Evolutionary conservation across 2,113 vertebrate genomes (phyloP).

Genomic region (Marcusenius ussheri): DNA sequence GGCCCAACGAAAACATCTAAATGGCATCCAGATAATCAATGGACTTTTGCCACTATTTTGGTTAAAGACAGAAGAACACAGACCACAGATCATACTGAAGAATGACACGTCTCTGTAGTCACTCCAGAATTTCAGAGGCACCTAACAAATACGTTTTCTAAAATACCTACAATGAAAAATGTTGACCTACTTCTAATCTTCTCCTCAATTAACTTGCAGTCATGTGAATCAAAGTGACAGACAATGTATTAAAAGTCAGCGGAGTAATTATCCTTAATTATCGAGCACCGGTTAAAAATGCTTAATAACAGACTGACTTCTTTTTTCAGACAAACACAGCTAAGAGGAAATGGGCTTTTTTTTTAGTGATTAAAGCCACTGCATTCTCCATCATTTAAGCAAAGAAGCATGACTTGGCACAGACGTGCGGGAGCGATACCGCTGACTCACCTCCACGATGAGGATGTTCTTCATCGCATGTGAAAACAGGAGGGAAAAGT

Average conservation of each 20-base stretch:
- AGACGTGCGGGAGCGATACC: constrained; percentile 1
- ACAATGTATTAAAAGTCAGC: not conserved
- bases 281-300: not conserved
- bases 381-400: not conserved
- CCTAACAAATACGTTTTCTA: not conserved
- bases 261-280: not conserved
- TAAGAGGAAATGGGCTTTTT: not conserved
- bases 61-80: not conserved
- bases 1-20: not conserved
- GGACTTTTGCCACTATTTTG: not conserved
- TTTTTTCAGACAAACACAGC: not conserved
- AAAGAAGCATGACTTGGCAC: too few relatives aligned
- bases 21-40: not conserved
- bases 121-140: not conserved
- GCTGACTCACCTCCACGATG: constrained; percentile 84
- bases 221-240: constrained; percentile 7
- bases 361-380: not conserved
- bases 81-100: not conserved
- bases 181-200: not conserved
- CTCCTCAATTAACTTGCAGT: not conserved
- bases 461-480: constrained; percentile 77
- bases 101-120: not conserved
- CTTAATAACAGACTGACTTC: not conserved
- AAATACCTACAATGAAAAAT: not conserved
- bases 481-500: constrained; percentile 36